Evolutionary conservation across 2,113 vertebrate genomes (phyloP), one percentile per base, ranked within the genome.

Genomic region (Bucco capensis): DNA sequence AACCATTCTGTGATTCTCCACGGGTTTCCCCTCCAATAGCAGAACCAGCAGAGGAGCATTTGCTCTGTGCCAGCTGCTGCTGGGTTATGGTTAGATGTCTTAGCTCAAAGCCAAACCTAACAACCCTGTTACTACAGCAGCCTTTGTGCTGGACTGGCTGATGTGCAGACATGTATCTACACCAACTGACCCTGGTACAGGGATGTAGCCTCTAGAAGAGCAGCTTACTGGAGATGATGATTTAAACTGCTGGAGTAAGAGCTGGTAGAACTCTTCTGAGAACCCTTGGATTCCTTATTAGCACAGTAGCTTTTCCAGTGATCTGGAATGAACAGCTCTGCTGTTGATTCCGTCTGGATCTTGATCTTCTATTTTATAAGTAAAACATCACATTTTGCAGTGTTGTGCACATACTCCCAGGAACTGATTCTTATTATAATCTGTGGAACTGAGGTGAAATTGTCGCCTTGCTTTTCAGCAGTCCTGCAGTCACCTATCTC

Each of bases 401-500:
- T 74, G 56, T 19, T 64, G 37, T 84, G 61, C 90, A 69, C 5
- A 3, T 28, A 14, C 33, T 46, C 31, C 23, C 19, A 77, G 65
- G 37, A 72, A 40, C 28, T 28, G 53, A 54, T 72, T 83, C 22
- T 69, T 46, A 16, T 53, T 85, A 25, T 19, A 56, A 75, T 51
- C 50, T 2, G 1, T 50, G 47, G 60, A 83, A 61, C 7, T 16
- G 10, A 46, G 60, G 38, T 49, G 46, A 69, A 88, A 56, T 57
- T n/a, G 19, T 10, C 25, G 61, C 66, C 62, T 86, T 87, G 66
- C 35, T 86, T 47, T 83, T 70, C 58, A 83, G 58, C 33, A 69
- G 6, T 67, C 83, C 64, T 86, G 61, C 82, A 91, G 49, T 83
- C 46, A 37, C 73, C 93, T 92, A 69, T 92, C 92, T 92, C 87